Conservation (phyloP, 2,888 invertebrate genomes). For the Steinernema hermaphroditum region DNA sequence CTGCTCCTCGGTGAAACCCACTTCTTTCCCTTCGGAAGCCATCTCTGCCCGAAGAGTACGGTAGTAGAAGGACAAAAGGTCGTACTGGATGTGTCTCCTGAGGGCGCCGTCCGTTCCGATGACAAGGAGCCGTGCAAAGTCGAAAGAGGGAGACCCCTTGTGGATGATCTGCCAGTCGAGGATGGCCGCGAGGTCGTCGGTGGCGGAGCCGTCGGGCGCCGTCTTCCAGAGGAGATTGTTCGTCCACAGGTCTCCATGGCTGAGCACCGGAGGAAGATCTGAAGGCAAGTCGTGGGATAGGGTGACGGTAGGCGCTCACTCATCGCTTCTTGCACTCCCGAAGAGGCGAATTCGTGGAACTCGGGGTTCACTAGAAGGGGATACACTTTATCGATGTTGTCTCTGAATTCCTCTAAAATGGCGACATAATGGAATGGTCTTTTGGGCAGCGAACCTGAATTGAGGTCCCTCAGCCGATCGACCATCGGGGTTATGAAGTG, state of each 20-base stretch:
- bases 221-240: slow-evolving; percentile 25
- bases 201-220: neutral
- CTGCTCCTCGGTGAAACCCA: neutral
- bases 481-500: slow-evolving; percentile 4
- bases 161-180: slow-evolving; percentile 33
- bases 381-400: neutral
- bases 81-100: neutral
- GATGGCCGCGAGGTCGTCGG: slow-evolving; percentile 6
- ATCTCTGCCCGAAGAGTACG: neutral
- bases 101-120: neutral
- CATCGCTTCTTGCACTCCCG: neutral
- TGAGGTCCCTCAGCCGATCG: neutral
- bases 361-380: neutral
- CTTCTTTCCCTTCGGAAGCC: neutral
- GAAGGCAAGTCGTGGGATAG: neutral
- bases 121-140: neutral
- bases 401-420: neutral
- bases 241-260: slow-evolving; percentile 23
- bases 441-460: neutral
- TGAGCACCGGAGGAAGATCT: slow-evolving; percentile 23
- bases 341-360: slow-evolving; percentile 1
- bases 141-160: neutral
- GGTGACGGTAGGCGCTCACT: neutral
- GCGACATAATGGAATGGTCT: neutral
- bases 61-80: neutral